Percentiles rank a stretch among this genome's conserved stretches.
phyloP scores from a whole-genome alignment of 2,888 invertebrate species.

The Microplitis manilae region DNA sequence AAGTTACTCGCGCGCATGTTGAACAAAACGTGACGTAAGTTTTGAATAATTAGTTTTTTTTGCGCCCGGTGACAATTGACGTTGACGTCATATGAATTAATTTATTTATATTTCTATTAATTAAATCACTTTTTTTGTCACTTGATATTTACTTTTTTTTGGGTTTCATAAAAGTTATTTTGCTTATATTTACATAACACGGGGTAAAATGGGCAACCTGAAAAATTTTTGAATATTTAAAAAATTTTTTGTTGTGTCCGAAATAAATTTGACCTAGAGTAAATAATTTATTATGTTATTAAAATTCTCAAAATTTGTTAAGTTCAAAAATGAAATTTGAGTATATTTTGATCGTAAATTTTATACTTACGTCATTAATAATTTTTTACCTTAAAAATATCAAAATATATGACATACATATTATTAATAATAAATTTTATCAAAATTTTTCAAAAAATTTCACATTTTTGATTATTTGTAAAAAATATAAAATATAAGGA shows the following conservation, averaged over 20 bases:
- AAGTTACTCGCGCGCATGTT: slow-evolving; percentile 3
- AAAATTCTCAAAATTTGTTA: neutral
- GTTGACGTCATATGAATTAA: neutral
- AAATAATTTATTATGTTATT: too few species aligned
- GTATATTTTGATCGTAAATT: neutral
- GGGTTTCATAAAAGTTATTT: too few species aligned
- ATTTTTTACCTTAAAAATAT: neutral
- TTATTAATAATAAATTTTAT: neutral
- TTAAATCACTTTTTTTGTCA: neutral
- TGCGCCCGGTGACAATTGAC: slow-evolving; percentile 32
- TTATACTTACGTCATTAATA: slow-evolving; percentile 30
- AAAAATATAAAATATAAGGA: neutral
- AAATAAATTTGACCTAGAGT: too few species aligned
- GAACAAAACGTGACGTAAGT: slow-evolving; percentile 13
- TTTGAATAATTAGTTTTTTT: neutral
- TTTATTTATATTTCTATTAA: neutral
- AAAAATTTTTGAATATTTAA: too few species aligned
- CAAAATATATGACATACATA: neutral
- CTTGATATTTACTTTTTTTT: too few species aligned
- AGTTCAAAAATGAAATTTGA: neutral
- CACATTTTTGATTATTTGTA: too few species aligned
- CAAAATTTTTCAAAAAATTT: too few species aligned
- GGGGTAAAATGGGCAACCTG: too few species aligned
- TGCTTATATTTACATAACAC: too few species aligned
- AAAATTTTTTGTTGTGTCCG: too few species aligned